Evolutionary conservation across 1,140 invertebrate species (phyloP), one percentile per base, ranked within the genome.

Genomic region (Chironomus striatipennis): DNA sequence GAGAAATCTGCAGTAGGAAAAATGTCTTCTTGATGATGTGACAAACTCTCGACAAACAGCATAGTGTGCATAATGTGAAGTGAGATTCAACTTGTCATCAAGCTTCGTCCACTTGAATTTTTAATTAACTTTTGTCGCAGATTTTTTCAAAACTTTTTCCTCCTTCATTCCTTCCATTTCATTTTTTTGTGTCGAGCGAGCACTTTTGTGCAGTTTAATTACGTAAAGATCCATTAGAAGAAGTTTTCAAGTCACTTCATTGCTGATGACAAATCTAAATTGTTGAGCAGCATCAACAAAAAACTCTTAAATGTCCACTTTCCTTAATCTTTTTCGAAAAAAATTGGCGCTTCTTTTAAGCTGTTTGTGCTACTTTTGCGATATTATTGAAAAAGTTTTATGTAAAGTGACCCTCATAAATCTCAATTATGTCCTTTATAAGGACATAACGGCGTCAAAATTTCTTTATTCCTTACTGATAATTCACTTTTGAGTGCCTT

Each of bases 321-420:
- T 57, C n/a, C 12, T n/a, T n/a, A 57, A n/a, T 57, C n/a, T 57
- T 57, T 12, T 15, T 57, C 12, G 1, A 5, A 15, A 15, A 4
- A 57, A 57, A 57, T 57, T 57, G 12, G 4, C 5, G 12, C n/a
- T 57, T 47, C 43, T 47, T 8, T 9, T 47, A 10, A n/a, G 12
- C 47, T 57, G 12, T 15, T 57, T 12, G 12, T n/a, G 47, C 47
- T n/a, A 57, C 47, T 12, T 57, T 12, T 57, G 12, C 5, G 47
- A 34, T n/a, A n/a, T 57, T 57, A 57, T 57, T 57, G 47, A 57
- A 57, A 57, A 57, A 57, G 47, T 57, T 57, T n/a, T 57, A 57
- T 57, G 47, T 57, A 18, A 20, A 70, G 65, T 70, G 65, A 70
- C 65, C 65, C 65, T 70, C 65, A 70, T 70, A 70, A 70, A 70